phyloP scores from a whole-genome alignment of 2,113 vertebrate genomes.

The Scytalopus superciliaris region DNA sequence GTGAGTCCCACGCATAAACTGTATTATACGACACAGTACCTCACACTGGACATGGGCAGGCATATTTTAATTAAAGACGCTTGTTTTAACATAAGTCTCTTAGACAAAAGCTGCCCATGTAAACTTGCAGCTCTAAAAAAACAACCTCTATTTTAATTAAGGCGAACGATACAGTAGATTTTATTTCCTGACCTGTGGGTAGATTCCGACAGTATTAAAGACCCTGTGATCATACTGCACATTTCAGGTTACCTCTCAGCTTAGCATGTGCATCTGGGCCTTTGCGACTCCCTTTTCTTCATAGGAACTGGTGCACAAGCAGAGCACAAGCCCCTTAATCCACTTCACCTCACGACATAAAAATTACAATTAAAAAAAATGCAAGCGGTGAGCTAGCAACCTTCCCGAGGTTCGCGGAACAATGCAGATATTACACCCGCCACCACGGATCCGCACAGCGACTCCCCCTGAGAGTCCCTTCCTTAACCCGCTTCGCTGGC shows the following conservation, averaged over 20 bases:
- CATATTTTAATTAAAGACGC: not conserved
- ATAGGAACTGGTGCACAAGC: accelerated
- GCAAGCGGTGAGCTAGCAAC: not conserved
- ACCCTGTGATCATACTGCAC: not conserved
- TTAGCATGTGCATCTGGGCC: not conserved
- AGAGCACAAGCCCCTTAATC: not conserved
- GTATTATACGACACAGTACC: accelerated
- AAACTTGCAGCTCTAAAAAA: not conserved
- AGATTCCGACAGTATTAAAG: not conserved
- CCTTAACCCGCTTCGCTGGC: not conserved
- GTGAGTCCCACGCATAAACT: not conserved
- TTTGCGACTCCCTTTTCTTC: not conserved
- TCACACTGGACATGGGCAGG: accelerated
- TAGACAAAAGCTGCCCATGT: not conserved
- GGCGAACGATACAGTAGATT: not conserved
- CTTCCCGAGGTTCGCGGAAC: not conserved
- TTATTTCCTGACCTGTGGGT: not conserved
- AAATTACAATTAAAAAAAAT: not conserved
- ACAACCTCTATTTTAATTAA: not conserved
- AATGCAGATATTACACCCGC: constrained; percentile 4
- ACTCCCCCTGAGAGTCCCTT: not conserved
- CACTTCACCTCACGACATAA: not conserved
- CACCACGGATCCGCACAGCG: not conserved
- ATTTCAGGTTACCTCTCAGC: not conserved
- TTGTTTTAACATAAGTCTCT: not conserved